Evolutionary conservation across 2,113 vertebrate genomes (phyloP).

Genomic region (Prolemur simus): DNA sequence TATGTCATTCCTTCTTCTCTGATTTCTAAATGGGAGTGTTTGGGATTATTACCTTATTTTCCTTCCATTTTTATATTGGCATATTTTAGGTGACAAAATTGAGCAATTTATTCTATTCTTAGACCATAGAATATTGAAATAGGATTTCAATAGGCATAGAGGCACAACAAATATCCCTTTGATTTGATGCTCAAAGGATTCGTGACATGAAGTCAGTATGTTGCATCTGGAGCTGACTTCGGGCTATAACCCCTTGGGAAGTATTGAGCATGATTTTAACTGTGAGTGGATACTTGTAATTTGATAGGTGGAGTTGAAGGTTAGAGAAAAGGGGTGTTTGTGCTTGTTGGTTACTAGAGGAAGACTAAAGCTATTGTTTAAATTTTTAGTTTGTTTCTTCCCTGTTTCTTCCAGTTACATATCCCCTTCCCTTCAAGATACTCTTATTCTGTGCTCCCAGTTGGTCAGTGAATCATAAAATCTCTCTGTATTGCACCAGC

Average conservation of each 20-base stretch:
- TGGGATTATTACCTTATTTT: background rate
- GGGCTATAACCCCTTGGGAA: background rate
- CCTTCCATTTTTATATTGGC: background rate
- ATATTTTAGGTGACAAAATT: background rate
- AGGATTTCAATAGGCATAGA: background rate
- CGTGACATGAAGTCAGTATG: background rate
- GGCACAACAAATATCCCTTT: background rate
- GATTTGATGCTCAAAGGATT: background rate
- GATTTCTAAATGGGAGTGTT: background rate
- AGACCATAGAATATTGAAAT: background rate
- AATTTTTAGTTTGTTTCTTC: background rate
- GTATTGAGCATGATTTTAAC: background rate
- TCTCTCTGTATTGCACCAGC: background rate
- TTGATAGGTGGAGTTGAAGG: background rate
- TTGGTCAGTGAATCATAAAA: background rate
- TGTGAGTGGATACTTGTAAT: background rate
- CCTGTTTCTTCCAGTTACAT: background rate
- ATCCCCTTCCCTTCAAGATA: background rate
- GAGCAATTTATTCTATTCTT: background rate
- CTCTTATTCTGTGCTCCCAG: background rate
- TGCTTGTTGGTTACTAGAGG: background rate
- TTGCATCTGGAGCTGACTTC: background rate
- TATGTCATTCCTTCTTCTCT: background rate
- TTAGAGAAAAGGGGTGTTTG: background rate
- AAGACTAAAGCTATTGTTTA: background rate